These are phyloP conservation scores for Mastomys natalensis DNA, from an alignment of 2,113 vertebrate species.

Conservation along the genomic window DNA sequence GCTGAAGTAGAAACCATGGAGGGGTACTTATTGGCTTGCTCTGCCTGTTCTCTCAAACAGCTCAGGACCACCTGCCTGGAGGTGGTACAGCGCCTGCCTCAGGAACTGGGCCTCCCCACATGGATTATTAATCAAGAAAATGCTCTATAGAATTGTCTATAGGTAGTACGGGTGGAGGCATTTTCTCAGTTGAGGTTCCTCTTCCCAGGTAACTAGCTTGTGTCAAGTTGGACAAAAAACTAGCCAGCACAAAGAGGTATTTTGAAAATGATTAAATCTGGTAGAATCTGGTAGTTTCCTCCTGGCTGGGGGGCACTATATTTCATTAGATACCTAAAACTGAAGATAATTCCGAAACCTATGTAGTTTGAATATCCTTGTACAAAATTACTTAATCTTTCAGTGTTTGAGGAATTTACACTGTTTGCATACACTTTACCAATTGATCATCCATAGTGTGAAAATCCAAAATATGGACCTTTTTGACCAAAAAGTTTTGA, in stretches of 20 bases:
- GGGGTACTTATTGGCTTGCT: background rate
- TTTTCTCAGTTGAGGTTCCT: background rate
- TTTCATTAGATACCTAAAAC: background rate
- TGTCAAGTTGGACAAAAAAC: background rate
- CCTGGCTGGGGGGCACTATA: background rate
- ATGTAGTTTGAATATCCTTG: background rate
- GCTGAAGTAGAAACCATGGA: background rate
- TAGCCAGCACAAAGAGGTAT: background rate
- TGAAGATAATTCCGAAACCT: background rate
- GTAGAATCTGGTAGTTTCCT: background rate
- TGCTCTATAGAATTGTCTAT: background rate
- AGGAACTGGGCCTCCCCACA: background rate
- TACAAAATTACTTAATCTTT: background rate
- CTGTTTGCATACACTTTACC: background rate
- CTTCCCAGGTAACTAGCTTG: background rate
- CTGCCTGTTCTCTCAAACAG: background rate
- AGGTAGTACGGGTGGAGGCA: background rate
- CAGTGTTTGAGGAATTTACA: background rate
- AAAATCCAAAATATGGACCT: background rate
- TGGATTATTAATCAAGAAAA: background rate
- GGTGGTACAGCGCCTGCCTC: background rate
- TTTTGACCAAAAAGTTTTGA: background rate
- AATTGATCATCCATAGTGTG: background rate
- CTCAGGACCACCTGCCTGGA: background rate
- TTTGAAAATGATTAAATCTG: conserved; percentile 38